phyloP scores from a whole-genome alignment of 2,113 vertebrate species.

The Sigmodon hispidus region DNA sequence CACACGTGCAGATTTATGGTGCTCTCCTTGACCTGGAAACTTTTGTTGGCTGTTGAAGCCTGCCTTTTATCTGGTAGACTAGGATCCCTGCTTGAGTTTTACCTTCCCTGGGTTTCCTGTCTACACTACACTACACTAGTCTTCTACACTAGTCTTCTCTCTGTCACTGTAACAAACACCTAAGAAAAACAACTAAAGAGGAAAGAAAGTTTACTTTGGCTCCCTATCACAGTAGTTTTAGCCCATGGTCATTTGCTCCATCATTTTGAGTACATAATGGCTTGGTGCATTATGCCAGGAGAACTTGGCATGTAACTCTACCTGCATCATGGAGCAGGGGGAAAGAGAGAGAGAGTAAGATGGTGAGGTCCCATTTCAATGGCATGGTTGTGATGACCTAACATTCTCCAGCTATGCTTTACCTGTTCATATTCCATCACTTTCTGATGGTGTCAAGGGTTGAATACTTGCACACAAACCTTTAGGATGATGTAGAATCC shows the following conservation, averaged over 20 bases:
- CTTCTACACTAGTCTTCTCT: neutral
- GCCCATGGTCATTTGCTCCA: neutral
- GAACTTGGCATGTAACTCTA: neutral
- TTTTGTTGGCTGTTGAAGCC: neutral
- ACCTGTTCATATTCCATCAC: neutral
- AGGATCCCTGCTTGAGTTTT: neutral
- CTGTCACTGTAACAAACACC: neutral
- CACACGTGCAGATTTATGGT: accelerated
- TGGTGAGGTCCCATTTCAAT: neutral
- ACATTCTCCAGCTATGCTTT: neutral
- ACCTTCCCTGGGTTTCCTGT: neutral
- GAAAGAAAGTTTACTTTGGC: neutral
- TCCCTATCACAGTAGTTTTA: neutral
- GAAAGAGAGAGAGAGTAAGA: neutral
- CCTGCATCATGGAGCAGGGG: neutral
- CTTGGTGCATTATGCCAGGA: neutral
- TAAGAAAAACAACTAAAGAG: neutral
- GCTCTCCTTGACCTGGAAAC: neutral
- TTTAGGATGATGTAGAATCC: neutral
- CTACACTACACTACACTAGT: no score
- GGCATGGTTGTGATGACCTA: neutral
- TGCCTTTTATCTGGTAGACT: neutral
- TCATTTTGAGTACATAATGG: neutral
- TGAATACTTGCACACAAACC: neutral
- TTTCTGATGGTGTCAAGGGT: no score